Evolutionary conservation across 2,797 vertebrate genomes (phyloP).

Genomic region (Acropternis orthonyx): DNA sequence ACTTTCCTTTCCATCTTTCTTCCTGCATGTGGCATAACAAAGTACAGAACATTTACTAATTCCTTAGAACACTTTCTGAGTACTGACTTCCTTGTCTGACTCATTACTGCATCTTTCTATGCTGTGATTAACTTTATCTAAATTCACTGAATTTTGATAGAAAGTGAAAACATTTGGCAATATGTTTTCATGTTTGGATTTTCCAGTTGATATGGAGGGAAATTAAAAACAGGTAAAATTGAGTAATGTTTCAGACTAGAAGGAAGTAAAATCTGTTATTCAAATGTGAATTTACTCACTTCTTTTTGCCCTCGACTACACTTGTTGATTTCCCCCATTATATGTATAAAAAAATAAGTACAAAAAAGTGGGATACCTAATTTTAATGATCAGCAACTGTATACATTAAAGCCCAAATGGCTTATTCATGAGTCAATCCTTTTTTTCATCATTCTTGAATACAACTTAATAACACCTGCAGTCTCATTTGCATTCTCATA

Average conservation of each 20-base stretch:
- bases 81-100: not conserved
- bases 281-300: not conserved
- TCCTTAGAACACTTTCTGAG: not conserved
- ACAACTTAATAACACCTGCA: constrained; percentile 7
- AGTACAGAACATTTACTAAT: not conserved
- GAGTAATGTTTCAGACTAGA: not conserved
- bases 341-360: not conserved
- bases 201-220: not conserved
- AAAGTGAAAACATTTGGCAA: not conserved
- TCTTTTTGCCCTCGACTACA: not conserved
- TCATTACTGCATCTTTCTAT: not conserved
- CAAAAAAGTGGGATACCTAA: not conserved
- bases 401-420: not conserved
- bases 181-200: not conserved
- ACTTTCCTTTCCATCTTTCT: not conserved
- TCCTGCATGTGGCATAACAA: not conserved
- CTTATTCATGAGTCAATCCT: not conserved
- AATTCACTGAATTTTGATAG: not conserved
- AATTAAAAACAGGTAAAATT: not conserved
- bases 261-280: not conserved
- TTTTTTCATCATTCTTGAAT: not conserved
- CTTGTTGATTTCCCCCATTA: not conserved
- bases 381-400: not conserved
- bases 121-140: not conserved
- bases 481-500: constrained; percentile 28